Evolutionary conservation across 2,113 vertebrate species (phyloP).

Genomic region (Eulemur macaco): DNA sequence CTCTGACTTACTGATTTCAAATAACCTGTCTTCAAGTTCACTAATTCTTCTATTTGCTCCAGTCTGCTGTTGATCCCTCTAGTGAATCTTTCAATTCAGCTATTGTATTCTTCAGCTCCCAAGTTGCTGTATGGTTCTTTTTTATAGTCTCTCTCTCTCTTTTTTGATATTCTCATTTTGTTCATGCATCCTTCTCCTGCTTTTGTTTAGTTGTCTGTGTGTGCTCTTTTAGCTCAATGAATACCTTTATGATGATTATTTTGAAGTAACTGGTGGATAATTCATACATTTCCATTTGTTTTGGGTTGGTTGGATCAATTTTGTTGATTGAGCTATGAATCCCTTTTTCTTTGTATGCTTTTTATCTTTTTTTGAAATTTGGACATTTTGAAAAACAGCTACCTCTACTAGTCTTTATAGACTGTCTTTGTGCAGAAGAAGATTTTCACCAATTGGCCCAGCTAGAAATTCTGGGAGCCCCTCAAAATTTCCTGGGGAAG

Average conservation of each 20-base stretch:
- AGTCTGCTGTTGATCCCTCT: background rate
- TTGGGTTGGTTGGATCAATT: background rate
- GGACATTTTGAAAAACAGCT: background rate
- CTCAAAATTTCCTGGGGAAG: background rate
- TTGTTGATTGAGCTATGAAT: background rate
- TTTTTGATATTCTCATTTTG: background rate
- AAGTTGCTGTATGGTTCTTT: background rate
- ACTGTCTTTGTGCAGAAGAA: background rate
- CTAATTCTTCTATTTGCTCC: background rate
- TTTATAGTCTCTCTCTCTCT: background rate
- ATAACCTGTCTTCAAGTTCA: background rate
- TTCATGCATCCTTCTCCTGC: background rate
- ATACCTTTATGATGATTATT: background rate
- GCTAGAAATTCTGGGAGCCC: background rate
- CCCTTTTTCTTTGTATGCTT: background rate
- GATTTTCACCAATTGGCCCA: background rate
- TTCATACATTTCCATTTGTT: constrained; percentile 5
- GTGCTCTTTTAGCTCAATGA: background rate
- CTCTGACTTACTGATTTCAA: background rate
- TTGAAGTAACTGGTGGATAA: background rate
- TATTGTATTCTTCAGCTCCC: background rate
- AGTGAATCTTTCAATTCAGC: background rate
- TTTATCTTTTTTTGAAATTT: background rate
- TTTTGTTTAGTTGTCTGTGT: background rate
- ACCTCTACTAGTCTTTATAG: background rate